Evolutionary conservation across 2,888 invertebrate genomes (phyloP).

Genomic region (Ectropis crepuscularia): DNA sequence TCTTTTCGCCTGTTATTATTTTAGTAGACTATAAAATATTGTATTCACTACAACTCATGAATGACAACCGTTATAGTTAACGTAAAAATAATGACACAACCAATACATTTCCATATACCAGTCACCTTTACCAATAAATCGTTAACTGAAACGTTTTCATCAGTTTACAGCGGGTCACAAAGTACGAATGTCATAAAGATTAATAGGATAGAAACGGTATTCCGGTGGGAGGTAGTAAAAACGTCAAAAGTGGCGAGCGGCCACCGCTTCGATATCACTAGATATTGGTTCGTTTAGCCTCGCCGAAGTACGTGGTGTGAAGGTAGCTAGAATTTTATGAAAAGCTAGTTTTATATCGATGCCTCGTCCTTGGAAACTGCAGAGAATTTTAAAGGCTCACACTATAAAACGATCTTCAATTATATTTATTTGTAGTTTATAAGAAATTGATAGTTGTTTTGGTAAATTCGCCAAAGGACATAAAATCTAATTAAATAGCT

Average conservation of each 20-base stretch:
- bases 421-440: no score
- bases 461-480: no score
- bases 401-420: no score
- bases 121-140: conserved; percentile 3
- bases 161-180: conserved; percentile 32
- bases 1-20: no score
- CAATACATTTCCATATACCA: background rate
- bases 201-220: conserved; percentile 34
- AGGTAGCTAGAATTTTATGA: conserved; percentile 2
- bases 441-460: no score
- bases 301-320: conserved; percentile 14
- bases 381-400: background rate
- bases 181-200: conserved; percentile 42
- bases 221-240: conserved; percentile 35
- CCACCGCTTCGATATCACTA: conserved; percentile 16
- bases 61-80: no score
- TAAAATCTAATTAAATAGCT: no score
- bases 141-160: conserved; percentile 25
- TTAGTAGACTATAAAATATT: no score
- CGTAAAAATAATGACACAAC: background rate
- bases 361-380: background rate
- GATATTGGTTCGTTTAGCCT: conserved; percentile 30
- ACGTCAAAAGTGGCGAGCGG: conserved; percentile 33
- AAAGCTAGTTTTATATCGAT: background rate
- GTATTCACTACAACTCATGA: no score